Evolutionary conservation across 53 echinoderm and acorn worm genomes (phyloP), one percentile per base, ranked within the genome.

Genomic region (Glandiceps talaboti): DNA sequence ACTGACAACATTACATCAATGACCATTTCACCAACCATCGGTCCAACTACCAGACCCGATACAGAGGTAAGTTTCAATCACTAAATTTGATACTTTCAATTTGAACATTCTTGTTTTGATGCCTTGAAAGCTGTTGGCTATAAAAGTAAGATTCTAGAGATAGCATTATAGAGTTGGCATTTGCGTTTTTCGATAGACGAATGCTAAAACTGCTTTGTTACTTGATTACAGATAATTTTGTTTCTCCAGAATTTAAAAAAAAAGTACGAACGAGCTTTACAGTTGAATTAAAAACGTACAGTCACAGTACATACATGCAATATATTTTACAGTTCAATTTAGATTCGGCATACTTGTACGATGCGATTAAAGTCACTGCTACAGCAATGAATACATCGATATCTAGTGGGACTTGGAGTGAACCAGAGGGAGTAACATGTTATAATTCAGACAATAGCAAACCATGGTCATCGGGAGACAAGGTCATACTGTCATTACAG

Each of bases 301-400:
- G n/a, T n/a, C n/a, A n/a, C n/a, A n/a, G n/a, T n/a, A n/a, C n/a
- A n/a, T n/a, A n/a, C n/a, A n/a, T n/a, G n/a, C n/a, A n/a, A n/a
- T n/a, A n/a, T n/a, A n/a, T n/a, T n/a, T n/a, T n/a, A n/a, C 64
- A 45, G 64, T 45, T 45, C 6, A 45, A 97, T 91, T 89, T 94
- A 32, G 89, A 91, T 76, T 86, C 91, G 30, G 99, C 99, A 20
- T 99, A 99, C 82, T 76, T 99, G 77, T 99, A 99, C 80, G 99
- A 99, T 28, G 91, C 99, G 0, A 87, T 99, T 0, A 83, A 91
- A 20, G 89, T 89, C 0, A 73, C 92, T 20, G 86, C 93, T 0
- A 81, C 87, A 25, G 93, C 93, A 29, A 79, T 99, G 6, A 77
- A 89, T 28, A 89, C 90, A 29, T 88, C 86, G 72, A 84, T 99